Evolutionary conservation across 2,797 vertebrate genomes (phyloP).

Genomic region (Fratercula arctica): DNA sequence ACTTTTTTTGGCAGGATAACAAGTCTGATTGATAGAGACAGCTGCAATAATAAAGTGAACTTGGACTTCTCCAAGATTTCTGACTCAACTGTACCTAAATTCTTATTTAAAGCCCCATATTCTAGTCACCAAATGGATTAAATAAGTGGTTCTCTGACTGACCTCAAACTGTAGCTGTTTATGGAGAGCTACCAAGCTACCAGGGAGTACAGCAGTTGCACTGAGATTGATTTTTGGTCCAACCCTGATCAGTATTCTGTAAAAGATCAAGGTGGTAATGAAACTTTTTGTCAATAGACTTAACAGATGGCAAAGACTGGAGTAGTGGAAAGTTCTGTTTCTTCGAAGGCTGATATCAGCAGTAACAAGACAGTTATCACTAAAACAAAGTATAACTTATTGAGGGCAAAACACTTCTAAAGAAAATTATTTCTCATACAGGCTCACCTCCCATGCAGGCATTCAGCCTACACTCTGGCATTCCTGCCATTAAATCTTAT

Average conservation of each 20-base stretch:
- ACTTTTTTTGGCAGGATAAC: neutral
- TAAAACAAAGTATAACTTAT: neutral
- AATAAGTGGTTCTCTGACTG: neutral
- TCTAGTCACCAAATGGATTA: neutral
- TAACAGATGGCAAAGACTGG: neutral
- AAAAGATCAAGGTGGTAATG: neutral
- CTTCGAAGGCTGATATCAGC: neutral
- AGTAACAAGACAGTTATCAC: neutral
- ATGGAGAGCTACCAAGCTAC: neutral
- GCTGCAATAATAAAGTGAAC: neutral
- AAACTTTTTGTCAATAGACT: neutral
- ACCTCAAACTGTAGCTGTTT: neutral
- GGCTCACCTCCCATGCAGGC: neutral
- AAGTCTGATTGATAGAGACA: constrained; percentile 12
- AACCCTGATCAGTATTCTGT: neutral
- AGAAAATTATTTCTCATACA: neutral
- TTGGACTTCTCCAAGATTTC: neutral
- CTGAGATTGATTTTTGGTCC: neutral
- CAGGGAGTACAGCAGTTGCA: neutral
- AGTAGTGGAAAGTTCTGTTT: neutral
- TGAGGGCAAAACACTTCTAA: neutral
- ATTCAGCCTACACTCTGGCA: neutral
- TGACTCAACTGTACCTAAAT: constrained; percentile 32
- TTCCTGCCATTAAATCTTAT: neutral
- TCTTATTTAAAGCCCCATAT: neutral